Base-by-base conservation (phyloP, 2,797 vertebrate genomes). In the Pelochelys cantorii region DNA sequence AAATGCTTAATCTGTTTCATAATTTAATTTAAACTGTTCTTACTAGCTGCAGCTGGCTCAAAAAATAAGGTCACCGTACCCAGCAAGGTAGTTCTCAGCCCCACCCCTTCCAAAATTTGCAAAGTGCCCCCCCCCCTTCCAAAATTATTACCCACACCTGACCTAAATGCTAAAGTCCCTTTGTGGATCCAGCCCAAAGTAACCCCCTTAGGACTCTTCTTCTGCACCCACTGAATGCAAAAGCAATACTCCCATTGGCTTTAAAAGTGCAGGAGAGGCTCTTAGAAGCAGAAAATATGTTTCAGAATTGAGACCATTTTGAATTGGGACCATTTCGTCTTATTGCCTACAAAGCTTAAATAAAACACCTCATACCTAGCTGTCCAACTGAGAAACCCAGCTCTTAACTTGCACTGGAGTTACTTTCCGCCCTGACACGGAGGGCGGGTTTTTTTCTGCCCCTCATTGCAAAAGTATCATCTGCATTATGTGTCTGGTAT, bases 301-400 rank as follows among this genome's bases (percentile, higher is more conserved):
- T 88, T 87, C 82, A 88, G 54, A 7, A 11, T n/a, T 57, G 56
- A 59, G 23, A 85, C 10, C 37, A 4, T 79, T 0, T 92, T 71
- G 86, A 62, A 87, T 11, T 20, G 57, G 25, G 27, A 87, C 17
- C 18, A 1, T 0, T 83, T 79, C 65, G 11, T 11, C 56, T 83
- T 80, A 42, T 81, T 90, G 78, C 48, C 55, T 84, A 37, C 17
- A 75, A 93, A n/a, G 48, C 77, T 93, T 55, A 90, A 87, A 93
- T 92, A 92, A 92, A 68, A 88, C 6, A 59, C 48, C 22, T 25
- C 90, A 59, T 74, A 53, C 78, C 89, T 0, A 0, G 23, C 89
- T 90, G 83, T 68, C 85, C 95, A 93, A 87, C 86, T 87, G 88
- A 95, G 91, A 93, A 95, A 92, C 81, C 92, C 96, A 55, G 89